Conservation (phyloP, 1,140 invertebrate genomes). For the Bombyx mori region DNA sequence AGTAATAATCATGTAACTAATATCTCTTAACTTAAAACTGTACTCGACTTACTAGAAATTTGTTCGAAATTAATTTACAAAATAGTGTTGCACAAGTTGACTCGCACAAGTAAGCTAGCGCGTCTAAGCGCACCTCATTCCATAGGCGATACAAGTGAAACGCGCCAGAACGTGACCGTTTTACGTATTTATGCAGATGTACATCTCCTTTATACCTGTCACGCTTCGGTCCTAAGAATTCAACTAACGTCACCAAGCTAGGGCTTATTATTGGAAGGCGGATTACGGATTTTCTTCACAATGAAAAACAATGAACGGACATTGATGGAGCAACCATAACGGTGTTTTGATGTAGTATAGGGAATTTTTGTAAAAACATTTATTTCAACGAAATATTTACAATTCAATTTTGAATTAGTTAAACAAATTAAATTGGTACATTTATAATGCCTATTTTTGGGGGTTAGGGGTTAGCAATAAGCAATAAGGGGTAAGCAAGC, state of each 20-base stretch:
- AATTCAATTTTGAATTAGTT: too few species aligned
- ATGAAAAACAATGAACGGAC: too few species aligned
- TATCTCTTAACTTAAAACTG: too few species aligned
- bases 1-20: too few species aligned
- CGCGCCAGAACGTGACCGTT: conserved; percentile 51
- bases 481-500: too few species aligned
- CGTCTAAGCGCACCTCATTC: conserved; percentile 7
- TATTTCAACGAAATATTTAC: too few species aligned
- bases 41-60: not conserved
- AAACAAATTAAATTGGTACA: too few species aligned
- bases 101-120: conserved; percentile 16
- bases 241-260: conserved; percentile 34
- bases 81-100: conserved; percentile 11
- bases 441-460: too few species aligned
- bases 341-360: too few species aligned
- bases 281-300: conserved; percentile 30
- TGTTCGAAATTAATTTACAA: not conserved
- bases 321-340: too few species aligned
- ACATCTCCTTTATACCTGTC: conserved; percentile 18
- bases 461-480: too few species aligned
- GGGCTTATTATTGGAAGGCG: conserved; percentile 45
- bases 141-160: conserved; percentile 43
- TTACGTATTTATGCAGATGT: conserved; percentile 62
- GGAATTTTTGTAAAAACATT: too few species aligned
- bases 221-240: conserved; percentile 34